phyloP scores from a whole-genome alignment of 2,113 vertebrate genomes.

The Corythaixoides concolor region DNA sequence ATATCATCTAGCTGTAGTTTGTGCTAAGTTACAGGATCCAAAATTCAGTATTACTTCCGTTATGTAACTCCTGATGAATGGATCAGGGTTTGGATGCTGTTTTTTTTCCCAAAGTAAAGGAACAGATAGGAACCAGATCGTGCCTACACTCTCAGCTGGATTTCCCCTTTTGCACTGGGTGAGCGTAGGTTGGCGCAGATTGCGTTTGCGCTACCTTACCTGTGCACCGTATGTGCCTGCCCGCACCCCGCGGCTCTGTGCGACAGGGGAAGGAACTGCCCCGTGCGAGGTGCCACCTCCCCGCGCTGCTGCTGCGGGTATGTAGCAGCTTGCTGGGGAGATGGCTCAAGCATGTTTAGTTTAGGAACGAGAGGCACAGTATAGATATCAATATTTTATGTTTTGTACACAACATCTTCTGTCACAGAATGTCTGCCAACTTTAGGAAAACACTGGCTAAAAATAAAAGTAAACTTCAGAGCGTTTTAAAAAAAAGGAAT shows the following conservation, averaged over 20 bases:
- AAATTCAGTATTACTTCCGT: not conserved
- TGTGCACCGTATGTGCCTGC: accelerated
- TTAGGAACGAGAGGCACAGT: not conserved
- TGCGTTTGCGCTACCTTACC: accelerated
- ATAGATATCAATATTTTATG: not conserved
- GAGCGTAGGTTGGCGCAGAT: not conserved
- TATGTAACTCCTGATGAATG: not conserved
- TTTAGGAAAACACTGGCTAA: not conserved
- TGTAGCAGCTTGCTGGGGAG: not conserved
- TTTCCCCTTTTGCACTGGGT: not conserved
- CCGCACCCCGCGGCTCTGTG: accelerated
- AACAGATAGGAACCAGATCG: not conserved
- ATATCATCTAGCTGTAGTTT: not conserved
- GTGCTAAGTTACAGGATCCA: not conserved
- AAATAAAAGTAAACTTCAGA: not conserved
- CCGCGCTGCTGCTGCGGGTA: accelerated
- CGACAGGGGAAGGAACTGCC: not conserved
- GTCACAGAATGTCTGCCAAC: not conserved
- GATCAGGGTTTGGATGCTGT: not conserved
- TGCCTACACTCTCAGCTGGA: not conserved
- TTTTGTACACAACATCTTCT: not conserved
- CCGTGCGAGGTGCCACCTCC: not conserved
- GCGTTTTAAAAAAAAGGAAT: not conserved
- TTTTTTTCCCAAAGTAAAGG: not conserved
- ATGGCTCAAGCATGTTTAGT: accelerated